A percentile compares a stretch with the other conserved stretches of the same genome.
These are phyloP conservation scores for Holothuria scabra DNA, from an alignment of 53 echinoderm and acorn worm genomes.

Conservation along the genomic window DNA sequence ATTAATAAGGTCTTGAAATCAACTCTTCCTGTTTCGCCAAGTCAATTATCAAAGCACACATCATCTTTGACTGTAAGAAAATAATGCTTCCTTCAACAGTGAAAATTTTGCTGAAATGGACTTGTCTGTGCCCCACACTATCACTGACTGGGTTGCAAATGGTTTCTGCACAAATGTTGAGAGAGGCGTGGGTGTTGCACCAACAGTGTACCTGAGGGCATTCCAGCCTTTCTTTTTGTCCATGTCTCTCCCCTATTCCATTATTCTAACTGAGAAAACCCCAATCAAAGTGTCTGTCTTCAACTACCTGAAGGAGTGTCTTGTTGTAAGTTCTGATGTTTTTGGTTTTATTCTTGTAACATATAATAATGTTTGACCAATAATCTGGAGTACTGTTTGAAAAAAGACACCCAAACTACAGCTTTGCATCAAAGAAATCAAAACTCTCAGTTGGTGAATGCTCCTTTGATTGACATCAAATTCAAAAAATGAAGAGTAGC, in stretches of 20 bases:
- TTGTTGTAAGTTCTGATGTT: constrained; percentile 67
- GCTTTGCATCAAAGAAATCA: too few relatives aligned
- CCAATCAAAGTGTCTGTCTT: constrained; percentile 82
- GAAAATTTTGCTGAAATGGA: constrained; percentile 9
- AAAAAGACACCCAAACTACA: too few relatives aligned
- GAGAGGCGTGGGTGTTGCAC: constrained; percentile 82
- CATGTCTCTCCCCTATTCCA: constrained; percentile 87
- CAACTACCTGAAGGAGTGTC: constrained; percentile 87
- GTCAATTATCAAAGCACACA: too few relatives aligned
- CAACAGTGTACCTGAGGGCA: constrained; percentile 61
- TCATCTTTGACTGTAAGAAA: too few relatives aligned
- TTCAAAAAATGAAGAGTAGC: too few relatives aligned
- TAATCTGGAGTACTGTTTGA: too few relatives aligned
- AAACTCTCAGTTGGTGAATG: too few relatives aligned
- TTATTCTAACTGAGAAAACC: constrained; percentile 86
- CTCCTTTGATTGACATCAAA: too few relatives aligned
- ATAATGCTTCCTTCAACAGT: not conserved
- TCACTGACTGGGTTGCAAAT: constrained; percentile 67
- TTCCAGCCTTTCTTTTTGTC: constrained; percentile 98
- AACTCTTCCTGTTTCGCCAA: too few relatives aligned
- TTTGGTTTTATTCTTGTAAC: too few relatives aligned
- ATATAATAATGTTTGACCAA: too few relatives aligned
- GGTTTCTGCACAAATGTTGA: constrained; percentile 60
- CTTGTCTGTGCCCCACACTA: constrained; percentile 60
- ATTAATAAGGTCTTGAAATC: too few relatives aligned